A percentile compares a stretch with the other conserved stretches of the same genome.
Conservation (phyloP, 2,797 vertebrate genomes). For the Trichosurus vulpecula region DNA sequence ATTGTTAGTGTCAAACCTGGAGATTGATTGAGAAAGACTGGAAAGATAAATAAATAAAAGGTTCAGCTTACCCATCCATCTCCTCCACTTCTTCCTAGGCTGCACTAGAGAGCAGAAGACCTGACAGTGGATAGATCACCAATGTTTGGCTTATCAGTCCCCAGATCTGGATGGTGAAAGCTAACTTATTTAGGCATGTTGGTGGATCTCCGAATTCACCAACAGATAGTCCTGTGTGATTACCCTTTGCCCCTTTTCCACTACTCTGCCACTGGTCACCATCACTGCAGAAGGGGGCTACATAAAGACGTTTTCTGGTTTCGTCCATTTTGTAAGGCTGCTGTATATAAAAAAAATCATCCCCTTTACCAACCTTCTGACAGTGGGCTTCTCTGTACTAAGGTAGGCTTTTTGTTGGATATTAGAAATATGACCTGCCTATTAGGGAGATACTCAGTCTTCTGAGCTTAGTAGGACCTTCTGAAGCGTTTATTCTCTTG, state of each 20-base stretch:
- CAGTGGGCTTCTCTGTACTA: too few species aligned
- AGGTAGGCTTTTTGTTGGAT: too few species aligned
- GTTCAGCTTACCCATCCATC: background rate
- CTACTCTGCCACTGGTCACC: background rate
- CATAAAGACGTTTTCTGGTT: background rate
- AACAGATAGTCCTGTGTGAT: too few species aligned
- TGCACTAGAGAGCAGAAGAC: background rate
- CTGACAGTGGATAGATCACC: background rate
- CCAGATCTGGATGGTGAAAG: background rate
- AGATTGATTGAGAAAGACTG: background rate
- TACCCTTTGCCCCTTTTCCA: background rate
- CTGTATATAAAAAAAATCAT: too few species aligned
- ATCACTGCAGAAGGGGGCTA: background rate
- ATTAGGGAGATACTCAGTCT: too few species aligned
- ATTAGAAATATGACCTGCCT: too few species aligned
- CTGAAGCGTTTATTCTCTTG: too few species aligned
- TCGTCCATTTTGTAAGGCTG: background rate
- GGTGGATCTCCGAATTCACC: background rate
- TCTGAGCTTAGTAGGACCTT: too few species aligned
- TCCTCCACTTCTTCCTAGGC: background rate
- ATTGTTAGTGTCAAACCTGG: too few species aligned
- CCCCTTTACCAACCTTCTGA: too few species aligned
- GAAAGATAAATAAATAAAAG: background rate
- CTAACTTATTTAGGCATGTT: background rate
- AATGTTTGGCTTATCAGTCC: too few species aligned